These are phyloP conservation scores for Dasysyrphus tricinctus DNA, from an alignment of 2,888 invertebrate genomes.

Conservation along the genomic window DNA sequence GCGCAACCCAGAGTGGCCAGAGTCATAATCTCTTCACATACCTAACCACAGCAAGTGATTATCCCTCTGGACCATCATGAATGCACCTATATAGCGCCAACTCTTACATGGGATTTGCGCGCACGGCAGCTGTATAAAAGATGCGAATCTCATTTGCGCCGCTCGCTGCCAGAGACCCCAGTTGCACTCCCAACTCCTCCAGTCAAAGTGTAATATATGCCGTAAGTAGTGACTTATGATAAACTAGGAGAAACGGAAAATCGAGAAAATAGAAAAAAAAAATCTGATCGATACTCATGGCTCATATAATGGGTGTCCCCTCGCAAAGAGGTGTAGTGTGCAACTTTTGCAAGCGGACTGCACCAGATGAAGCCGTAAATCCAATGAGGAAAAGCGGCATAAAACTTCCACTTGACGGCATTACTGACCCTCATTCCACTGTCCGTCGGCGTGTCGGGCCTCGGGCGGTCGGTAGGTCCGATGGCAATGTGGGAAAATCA, in stretches of 20 bases:
- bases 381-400: constrained; percentile 72
- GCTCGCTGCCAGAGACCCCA: constrained; percentile 37
- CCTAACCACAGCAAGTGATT: constrained; percentile 73
- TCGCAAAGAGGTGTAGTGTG: constrained; percentile 9
- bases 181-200: constrained; percentile 46
- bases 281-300: constrained; percentile 43
- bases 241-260: constrained; percentile 61
- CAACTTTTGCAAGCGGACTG: constrained; percentile 31
- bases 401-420: constrained; percentile 69
- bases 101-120: constrained; percentile 41
- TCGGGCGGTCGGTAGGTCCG: constrained; percentile 1
- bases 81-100: constrained; percentile 63
- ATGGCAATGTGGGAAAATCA: constrained; percentile 62
- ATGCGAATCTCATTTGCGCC: constrained; percentile 72
- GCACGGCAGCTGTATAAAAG: constrained; percentile 66
- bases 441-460: constrained; percentile 15
- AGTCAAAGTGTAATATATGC: constrained; percentile 51
- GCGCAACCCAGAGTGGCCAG: constrained; percentile 28
- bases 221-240: constrained; percentile 73
- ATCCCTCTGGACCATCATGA: constrained; percentile 55
- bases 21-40: constrained; percentile 7
- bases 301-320: constrained; percentile 35
- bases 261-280: constrained; percentile 27
- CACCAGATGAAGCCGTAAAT: constrained; percentile 73
- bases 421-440: constrained; percentile 73